Percentiles rank a stretch among this genome's conserved stretches.
Conservation (phyloP, 2,888 invertebrate genomes). For the Lasioglossum calceatum region DNA sequence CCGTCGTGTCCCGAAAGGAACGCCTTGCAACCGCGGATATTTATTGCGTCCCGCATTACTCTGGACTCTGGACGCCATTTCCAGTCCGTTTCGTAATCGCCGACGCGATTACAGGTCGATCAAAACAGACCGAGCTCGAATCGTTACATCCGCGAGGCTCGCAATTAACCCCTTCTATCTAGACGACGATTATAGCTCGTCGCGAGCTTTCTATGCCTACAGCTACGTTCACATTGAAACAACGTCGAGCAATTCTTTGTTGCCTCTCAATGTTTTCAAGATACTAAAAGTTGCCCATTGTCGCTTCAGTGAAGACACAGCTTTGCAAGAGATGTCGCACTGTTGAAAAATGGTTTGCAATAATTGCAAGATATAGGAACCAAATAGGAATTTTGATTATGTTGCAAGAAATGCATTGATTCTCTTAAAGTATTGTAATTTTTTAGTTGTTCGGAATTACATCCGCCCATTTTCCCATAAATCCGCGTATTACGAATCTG, state of each 20-base stretch:
- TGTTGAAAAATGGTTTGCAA: not conserved
- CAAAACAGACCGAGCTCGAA: not conserved
- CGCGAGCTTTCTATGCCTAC: not conserved
- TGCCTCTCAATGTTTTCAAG: not conserved
- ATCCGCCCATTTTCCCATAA: too few species aligned
- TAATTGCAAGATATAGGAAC: too few species aligned
- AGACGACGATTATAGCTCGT: not conserved
- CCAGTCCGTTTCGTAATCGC: not conserved
- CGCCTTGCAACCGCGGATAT: constrained; percentile 15
- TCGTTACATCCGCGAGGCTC: too few species aligned
- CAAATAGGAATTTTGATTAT: not conserved
- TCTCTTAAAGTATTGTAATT: not conserved
- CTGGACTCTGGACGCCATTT: constrained; percentile 1
- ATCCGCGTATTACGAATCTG: too few species aligned
- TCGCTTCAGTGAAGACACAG: too few species aligned
- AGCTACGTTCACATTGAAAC: not conserved
- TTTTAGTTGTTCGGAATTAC: not conserved
- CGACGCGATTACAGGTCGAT: not conserved
- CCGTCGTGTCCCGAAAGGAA: constrained; percentile 4
- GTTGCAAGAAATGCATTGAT: not conserved
- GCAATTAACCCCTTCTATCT: not conserved
- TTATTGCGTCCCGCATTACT: constrained; percentile 15
- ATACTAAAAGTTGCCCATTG: too few species aligned
- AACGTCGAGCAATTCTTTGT: not conserved
- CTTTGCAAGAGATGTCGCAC: not conserved